Conservation (phyloP, 2,113 vertebrate genomes). For the Heliornis fulica region DNA sequence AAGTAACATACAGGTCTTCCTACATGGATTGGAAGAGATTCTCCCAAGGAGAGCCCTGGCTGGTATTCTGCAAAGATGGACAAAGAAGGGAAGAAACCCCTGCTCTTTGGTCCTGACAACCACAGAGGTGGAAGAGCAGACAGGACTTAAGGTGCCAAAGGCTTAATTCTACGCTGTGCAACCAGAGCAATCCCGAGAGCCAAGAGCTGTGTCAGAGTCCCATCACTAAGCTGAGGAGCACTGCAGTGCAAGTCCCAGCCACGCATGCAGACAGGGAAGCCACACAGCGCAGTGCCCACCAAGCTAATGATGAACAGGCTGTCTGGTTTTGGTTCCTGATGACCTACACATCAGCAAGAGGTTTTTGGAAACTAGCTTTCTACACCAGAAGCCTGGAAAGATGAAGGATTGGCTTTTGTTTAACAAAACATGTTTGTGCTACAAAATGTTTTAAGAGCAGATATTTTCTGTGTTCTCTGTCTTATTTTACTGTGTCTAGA, state of each 20-base stretch:
- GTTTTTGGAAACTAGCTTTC: background rate
- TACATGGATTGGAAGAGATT: background rate
- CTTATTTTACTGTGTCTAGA: background rate
- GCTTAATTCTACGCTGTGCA: background rate
- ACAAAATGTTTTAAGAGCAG: background rate
- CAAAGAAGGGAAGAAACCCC: background rate
- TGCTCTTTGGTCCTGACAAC: background rate
- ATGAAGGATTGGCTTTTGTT: background rate
- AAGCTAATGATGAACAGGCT: background rate
- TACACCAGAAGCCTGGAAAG: background rate
- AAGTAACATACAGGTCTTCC: background rate
- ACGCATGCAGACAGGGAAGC: background rate
- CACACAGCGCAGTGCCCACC: fast-evolving
- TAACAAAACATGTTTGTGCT: background rate
- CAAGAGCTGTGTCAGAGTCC: background rate
- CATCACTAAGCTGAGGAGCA: background rate
- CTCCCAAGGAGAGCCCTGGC: background rate
- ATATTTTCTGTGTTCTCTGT: background rate
- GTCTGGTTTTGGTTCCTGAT: background rate
- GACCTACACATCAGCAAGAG: background rate
- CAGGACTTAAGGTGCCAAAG: background rate
- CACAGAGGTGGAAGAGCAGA: background rate
- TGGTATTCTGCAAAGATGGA: background rate
- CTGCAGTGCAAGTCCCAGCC: background rate
- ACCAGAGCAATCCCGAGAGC: background rate